Conservation (phyloP, 1,140 invertebrate species). For the Drosophila gunungcola region DNA sequence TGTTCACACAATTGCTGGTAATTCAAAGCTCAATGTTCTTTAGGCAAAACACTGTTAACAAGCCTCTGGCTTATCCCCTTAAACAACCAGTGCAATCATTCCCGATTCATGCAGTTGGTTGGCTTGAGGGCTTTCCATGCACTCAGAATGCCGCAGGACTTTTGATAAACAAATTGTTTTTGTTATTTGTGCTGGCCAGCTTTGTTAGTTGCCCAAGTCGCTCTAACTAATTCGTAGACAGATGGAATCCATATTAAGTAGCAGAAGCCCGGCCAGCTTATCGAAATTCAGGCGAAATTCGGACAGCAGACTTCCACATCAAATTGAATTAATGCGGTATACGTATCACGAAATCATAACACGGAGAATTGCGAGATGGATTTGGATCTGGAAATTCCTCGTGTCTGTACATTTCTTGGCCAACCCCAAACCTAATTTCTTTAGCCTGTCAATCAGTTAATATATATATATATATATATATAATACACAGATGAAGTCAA, state of each 20-base stretch:
- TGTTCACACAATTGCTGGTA: conserved; percentile 1
- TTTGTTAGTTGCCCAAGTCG: conserved; percentile 10
- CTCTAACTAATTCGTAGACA: conserved; percentile 39
- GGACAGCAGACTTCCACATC: conserved; percentile 52
- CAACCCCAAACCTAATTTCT: conserved; percentile 7
- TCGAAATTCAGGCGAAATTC: conserved; percentile 56
- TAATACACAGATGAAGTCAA: not conserved
- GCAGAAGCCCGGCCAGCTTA: conserved; percentile 44
- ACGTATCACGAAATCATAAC: conserved; percentile 75
- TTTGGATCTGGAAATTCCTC: conserved; percentile 24
- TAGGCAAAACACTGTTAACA: conserved; percentile 16
- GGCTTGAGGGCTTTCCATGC: conserved; percentile 6
- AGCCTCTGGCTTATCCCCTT: conserved; percentile 9
- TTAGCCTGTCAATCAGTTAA: conserved; percentile 39
- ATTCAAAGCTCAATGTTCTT: not conserved
- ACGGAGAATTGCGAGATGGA: conserved; percentile 20
- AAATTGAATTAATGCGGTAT: conserved; percentile 78
- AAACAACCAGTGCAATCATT: conserved; percentile 2
- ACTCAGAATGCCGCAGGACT: conserved; percentile 1
- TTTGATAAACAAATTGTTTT: conserved; percentile 40
- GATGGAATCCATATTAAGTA: conserved; percentile 40
- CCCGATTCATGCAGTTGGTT: not conserved
- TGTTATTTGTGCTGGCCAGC: conserved; percentile 18
- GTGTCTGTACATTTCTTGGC: not conserved
- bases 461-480: conserved; percentile 1